Percentiles rank a stretch among this genome's conserved stretches.
phyloP scores from a whole-genome alignment of 1,140 invertebrate species.

The Tetramorium parvispinum region DNA sequence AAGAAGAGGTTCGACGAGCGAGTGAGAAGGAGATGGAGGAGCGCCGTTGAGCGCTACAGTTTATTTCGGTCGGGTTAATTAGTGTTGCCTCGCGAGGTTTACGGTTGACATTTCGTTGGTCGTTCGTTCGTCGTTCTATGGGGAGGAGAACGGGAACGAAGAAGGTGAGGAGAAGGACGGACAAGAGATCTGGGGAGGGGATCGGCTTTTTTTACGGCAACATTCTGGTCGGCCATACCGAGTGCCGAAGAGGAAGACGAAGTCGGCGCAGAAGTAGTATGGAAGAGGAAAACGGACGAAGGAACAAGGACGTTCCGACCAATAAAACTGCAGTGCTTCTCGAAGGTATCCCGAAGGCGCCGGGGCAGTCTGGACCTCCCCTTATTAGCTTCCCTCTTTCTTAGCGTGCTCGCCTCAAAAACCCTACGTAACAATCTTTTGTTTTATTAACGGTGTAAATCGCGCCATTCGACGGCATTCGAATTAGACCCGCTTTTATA shows the following conservation, averaged over 20 bases:
- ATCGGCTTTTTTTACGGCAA: constrained; percentile 82
- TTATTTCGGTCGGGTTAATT: constrained; percentile 86
- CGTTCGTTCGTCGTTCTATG: constrained; percentile 78
- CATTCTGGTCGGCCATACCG: constrained; percentile 82
- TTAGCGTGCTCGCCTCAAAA: constrained; percentile 51
- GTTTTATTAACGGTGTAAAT: constrained; percentile 82
- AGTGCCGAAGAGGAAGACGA: constrained; percentile 69
- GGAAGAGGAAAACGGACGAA: constrained; percentile 52
- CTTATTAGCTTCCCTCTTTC: constrained; percentile 76
- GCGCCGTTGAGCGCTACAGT: constrained; percentile 79
- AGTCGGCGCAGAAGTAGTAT: constrained; percentile 61
- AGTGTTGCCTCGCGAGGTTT: constrained; percentile 85
- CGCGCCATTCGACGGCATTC: constrained; percentile 79
- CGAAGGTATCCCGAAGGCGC: constrained; percentile 75
- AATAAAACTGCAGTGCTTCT: constrained; percentile 76
- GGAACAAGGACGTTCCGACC: constrained; percentile 71
- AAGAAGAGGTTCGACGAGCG: constrained; percentile 68
- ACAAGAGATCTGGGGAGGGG: constrained; percentile 54
- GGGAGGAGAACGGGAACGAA: constrained; percentile 65
- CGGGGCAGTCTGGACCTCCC: constrained; percentile 75
- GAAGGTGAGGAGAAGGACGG: constrained; percentile 59
- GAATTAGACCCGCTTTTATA: constrained; percentile 79
- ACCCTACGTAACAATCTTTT: constrained; percentile 78
- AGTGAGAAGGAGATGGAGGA: constrained; percentile 62
- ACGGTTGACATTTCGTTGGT: constrained; percentile 85